These are phyloP conservation scores for Danio choprae DNA, from an alignment of 2,797 vertebrate genomes.

Conservation along the genomic window DNA sequence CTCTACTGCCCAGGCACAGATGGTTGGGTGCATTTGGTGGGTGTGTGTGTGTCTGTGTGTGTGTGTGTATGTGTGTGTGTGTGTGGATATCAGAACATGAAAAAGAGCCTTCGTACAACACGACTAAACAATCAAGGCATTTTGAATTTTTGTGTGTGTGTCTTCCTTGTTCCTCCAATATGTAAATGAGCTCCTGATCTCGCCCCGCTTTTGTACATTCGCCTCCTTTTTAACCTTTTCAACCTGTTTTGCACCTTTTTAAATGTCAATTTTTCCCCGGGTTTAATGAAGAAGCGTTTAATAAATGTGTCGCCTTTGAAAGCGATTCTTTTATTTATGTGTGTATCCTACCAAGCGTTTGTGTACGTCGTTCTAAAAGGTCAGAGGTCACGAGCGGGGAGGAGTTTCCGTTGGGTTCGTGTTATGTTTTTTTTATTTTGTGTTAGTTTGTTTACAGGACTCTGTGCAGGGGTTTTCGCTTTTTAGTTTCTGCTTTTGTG, in stretches of 20 bases:
- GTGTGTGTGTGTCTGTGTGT: constrained; percentile 29
- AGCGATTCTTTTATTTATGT: constrained; percentile 21
- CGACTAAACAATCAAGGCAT: constrained; percentile 29
- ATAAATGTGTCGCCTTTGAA: background rate
- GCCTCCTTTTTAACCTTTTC: constrained; percentile 8
- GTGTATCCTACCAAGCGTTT: constrained; percentile 19
- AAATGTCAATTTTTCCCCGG: background rate
- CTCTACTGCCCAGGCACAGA: constrained; percentile 56
- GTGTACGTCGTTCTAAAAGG: constrained; percentile 9
- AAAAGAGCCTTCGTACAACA: constrained; percentile 32
- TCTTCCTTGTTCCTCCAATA: background rate
- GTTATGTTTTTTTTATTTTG: constrained; percentile 5
- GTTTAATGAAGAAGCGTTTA: constrained; percentile 17
- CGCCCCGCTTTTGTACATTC: constrained; percentile 12
- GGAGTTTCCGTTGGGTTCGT: background rate
- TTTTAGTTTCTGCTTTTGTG: constrained; percentile 8
- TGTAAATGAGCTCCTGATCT: constrained; percentile 1
- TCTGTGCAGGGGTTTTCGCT: background rate
- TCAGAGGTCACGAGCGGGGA: constrained; percentile 6
- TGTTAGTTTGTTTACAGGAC: constrained; percentile 48
- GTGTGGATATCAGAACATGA: constrained; percentile 16
- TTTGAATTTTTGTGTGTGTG: background rate
- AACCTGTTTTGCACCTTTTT: constrained; percentile 40
- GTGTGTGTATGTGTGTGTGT: background rate
- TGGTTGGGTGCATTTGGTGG: constrained; percentile 41